Evolutionary conservation across 2,113 vertebrate genomes (phyloP), one percentile per base, ranked within the genome.

Genomic region (Vimba vimba): DNA sequence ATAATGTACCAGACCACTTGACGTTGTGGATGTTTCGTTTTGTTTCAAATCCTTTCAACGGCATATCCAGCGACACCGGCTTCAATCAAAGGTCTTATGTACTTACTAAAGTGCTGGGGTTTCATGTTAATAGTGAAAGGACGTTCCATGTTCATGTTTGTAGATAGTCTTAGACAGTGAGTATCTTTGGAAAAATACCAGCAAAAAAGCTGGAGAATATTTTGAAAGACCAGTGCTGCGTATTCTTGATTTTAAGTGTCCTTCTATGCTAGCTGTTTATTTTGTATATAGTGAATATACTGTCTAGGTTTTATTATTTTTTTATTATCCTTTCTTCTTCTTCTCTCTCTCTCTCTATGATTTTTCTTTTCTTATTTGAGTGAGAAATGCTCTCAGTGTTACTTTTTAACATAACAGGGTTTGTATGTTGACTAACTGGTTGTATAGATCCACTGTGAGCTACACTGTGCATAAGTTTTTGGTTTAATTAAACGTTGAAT

Each of bases 191-290:
- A 87, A 89, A 62, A 91, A 92, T 89, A 88, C 89, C 92, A 92
- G 91, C 91, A 89, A 77, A 55, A 79, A 89, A 87, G 91, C 92
- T 92, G 93, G 93, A 89, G 91, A 94, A 93, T 92, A 92, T 92
- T 91, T 88, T 89, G 83, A 89, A 91, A 91, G 83, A 90, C 92
- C 93, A 92, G 90, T 93, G 92, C 92, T 92, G 93, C 83, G 85
- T 93, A 90, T 91, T 91, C 88, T 94, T 94, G 71, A 90, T 92
- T 93, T 92, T 90, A 95, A 95, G 95, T 95, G 95, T 95, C 94
- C 95, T 95, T 95, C 92, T 91, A 79, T 91, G 92, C 93, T 93
- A 91, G 90, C 90, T 93, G 90, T 93, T 94, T 30, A 92, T 93
- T 90, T 91, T 94, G 94, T 95, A 95, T 87, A 95, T 95, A 94